Percentiles rank a stretch among this genome's conserved stretches.
These are phyloP conservation scores for Drosophila elegans DNA, from an alignment of 1,140 invertebrate species.

Conservation along the genomic window DNA sequence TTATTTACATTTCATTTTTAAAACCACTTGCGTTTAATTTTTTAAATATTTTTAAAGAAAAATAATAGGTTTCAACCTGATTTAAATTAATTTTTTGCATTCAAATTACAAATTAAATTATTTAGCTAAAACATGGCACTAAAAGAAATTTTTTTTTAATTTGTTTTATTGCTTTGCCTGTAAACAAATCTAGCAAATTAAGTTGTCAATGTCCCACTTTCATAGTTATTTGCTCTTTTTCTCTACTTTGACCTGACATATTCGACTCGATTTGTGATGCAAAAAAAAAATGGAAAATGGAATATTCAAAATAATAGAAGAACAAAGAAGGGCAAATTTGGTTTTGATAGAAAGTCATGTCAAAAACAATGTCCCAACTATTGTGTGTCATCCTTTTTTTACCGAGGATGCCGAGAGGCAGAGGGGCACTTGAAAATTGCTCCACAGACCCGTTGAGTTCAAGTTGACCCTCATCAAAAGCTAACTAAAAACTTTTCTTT, in stretches of 20 bases:
- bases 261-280: constrained; percentile 50
- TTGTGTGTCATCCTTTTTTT: constrained; percentile 65
- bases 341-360: constrained; percentile 83
- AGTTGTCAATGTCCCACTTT: constrained; percentile 39
- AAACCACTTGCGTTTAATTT: too few relatives aligned
- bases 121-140: neutral
- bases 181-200: constrained; percentile 45
- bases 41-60: too few relatives aligned
- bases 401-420: neutral
- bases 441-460: constrained; percentile 67
- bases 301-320: constrained; percentile 58
- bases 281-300: constrained; percentile 36
- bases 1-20: too few relatives aligned
- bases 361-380: constrained; percentile 80
- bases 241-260: constrained; percentile 32
- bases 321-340: constrained; percentile 80
- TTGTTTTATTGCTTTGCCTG: constrained; percentile 10
- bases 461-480: constrained; percentile 83
- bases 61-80: too few relatives aligned
- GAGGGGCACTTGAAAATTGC: constrained; percentile 73
- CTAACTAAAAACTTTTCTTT: constrained; percentile 82
- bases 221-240: constrained; percentile 2
- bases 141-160: constrained; percentile 3
- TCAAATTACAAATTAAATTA: constrained; percentile 1
- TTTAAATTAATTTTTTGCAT: neutral